Evolutionary conservation across 2,113 vertebrate species (phyloP), one percentile per base, ranked within the genome.

Genomic region (Pygoscelis antarcticus): DNA sequence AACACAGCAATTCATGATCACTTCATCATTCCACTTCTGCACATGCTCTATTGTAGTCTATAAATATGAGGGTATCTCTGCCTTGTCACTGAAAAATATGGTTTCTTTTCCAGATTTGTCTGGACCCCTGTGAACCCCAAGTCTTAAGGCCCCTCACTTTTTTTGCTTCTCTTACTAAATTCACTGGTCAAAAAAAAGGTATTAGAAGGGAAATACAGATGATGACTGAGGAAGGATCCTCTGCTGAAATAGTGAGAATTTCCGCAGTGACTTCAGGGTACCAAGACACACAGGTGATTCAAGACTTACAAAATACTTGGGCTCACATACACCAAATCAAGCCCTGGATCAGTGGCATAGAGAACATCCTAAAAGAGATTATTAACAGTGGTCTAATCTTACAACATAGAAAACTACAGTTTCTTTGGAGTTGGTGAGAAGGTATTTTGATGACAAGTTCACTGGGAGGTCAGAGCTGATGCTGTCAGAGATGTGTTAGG

Each of bases 21-120:
- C 13, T 44, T 75, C 19, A 10, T 84, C 32, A 44, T 77, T 54
- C 30, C 21, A 5, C 7, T 76, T 8, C 52, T 70, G 54, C n/a
- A 46, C 11, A 6, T 46, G 10, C 14, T 58, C 16, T 57, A 0
- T 2, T 26, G 27, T 23, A 30, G 5, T 7, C 58, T 32, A 10
- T 20, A 57, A 87, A 34, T 21, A 21, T 7, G 8, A 62, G 4
- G 7, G 6, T 13, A 27, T 52, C 32, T 55, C 69, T 82, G 27
- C 16, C 55, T 88, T 40, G 9, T 51, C 55, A 16, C 3, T 58
- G 40, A 20, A 87, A 79, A 80, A 58, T 14, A 9, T 1, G 2
- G 1, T 19, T 83, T 21, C 3, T 71, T 80, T n/a, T 58, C 34
- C 81, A 83, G 66, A 44, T 78, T 91, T 55, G 2, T 26, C 49